Evolutionary conservation across 2,113 vertebrate genomes (phyloP), one percentile per base, ranked within the genome.

Genomic region (Muscicapa adusta): DNA sequence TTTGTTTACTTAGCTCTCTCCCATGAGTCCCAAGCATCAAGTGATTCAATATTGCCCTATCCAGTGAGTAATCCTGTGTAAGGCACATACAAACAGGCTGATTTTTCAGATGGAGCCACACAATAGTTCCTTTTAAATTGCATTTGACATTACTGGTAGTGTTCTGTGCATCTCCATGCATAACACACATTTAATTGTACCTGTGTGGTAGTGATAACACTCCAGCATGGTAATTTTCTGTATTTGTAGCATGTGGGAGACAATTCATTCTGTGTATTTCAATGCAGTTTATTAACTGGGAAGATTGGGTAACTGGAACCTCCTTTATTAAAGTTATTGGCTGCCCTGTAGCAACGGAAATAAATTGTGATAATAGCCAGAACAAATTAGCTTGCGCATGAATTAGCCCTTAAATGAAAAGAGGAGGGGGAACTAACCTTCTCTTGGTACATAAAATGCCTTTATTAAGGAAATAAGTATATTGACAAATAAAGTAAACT

Each of bases 251-350:
- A 42, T 74, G 90, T 83, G 74, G 85, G 61, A 96, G 83, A 67
- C 83, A 89, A 97, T 97, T 97, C 91, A 92, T 96, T 89, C 81
- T 67, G 74, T 48, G 81, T 87, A 88, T 96, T 97, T 97, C 96
- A 97, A 74, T 93, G 93, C 47, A 91, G 94, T 96, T 97, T 97
- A 97, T 97, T 97, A 97, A 97, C 96, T 97, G 88, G 94, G 93
- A 95, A 97, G 94, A 96, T 92, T 97, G 96, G 95, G 94, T 96
- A 93, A 96, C 94, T 95, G 94, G 94, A 97, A 92, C 93, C 90
- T 97, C 96, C 91, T 96, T 97, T 97, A 97, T 96, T 97, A 97
- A 97, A 95, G 90, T 95, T 97, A 97, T 96, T 97, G 95, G 94
- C 94, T 96, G 95, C 95, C 95, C 93, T 92, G 93, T 96, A 93